Base-by-base conservation (phyloP, 2,113 vertebrate species). In the Ochotona princeps region DNA sequence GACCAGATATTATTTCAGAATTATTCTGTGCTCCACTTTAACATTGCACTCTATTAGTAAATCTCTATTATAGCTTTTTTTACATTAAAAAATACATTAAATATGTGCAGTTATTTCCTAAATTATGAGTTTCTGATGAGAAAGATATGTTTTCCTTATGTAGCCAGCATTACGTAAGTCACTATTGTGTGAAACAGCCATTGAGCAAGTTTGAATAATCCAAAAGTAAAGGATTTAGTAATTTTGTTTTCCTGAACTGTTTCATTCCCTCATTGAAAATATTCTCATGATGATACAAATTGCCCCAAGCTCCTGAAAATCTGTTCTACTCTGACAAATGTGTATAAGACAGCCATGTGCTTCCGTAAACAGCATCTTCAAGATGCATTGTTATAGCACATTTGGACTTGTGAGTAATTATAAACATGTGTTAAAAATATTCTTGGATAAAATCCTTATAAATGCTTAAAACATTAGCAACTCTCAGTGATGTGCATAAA, bases 401-500 rank as follows among this genome's bases (percentile, higher is more conserved):
- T 92, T 93, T 93, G 26, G 61, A 75, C 73, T 75, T 83, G 51
- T 91, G 61, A 78, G 30, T 70, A 84, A 92, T 94, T 94, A 89
- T 32, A 85, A 95, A 88, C 47, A 94, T 93, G 89, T 67, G 75
- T 94, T 94, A 94, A 95, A 96, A 74, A 93, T 75, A 87, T n/a
- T 54, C 67, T 66, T 83, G 54, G 35, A 95, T 96, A 66, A 66
- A 84, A 69, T 95, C 83, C 81, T 95, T 95, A 87, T 86, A 95
- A 79, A 63, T 81, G 54, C 57, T 80, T 91, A n/a, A n/a, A 87
- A 38, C 83, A 67, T 83, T 95, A 93, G 85, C 14, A 90, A 60
- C 51, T 97, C 47, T 94, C 69, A 96, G 74, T 83, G 38, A 83
- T 90, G 30, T 85, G 35, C 93, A 90, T 92, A 94, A 96, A 96